phyloP scores from a whole-genome alignment of 2,797 vertebrate species.

The Hapalemur alaotrensis region DNA sequence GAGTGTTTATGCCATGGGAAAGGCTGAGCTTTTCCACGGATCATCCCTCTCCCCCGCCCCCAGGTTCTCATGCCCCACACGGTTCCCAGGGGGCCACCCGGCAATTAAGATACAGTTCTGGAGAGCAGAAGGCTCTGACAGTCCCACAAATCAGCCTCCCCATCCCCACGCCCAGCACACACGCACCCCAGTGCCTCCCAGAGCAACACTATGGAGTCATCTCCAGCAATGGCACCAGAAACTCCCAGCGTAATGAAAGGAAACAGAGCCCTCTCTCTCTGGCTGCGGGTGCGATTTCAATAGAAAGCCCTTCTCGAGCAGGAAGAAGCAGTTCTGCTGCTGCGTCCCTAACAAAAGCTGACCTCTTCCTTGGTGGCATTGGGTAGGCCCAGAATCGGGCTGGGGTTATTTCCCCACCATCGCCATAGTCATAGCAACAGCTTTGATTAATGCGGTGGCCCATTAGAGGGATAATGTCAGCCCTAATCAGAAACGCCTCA shows the following conservation, averaged over 20 bases:
- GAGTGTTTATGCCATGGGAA: not conserved
- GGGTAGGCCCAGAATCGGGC: conserved; percentile 52
- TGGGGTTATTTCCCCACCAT: conserved; percentile 69
- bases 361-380: conserved; percentile 25
- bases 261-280: conserved; percentile 33
- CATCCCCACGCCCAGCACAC: not conserved
- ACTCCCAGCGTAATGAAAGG: not conserved
- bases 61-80: conserved; percentile 13
- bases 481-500: conserved; percentile 75
- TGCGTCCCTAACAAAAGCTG: conserved; percentile 42
- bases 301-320: conserved; percentile 11
- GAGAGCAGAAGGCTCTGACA: conserved; percentile 59
- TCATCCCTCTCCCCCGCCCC: not conserved
- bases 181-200: not conserved
- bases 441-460: conserved; percentile 69
- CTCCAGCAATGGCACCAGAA: conserved; percentile 46
- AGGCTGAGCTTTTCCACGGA: not conserved
- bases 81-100: not conserved
- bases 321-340: not conserved
- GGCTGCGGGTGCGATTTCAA: not conserved
- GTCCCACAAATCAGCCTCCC: conserved; percentile 47
- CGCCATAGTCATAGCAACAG: conserved; percentile 69
- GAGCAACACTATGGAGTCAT: conserved; percentile 43
- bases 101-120: conserved; percentile 52
- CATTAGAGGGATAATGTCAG: conserved; percentile 73